A percentile compares a stretch with the other conserved stretches of the same genome.
phyloP scores from a whole-genome alignment of 2,888 invertebrate genomes.

The Gisinianus flammeolus region DNA sequence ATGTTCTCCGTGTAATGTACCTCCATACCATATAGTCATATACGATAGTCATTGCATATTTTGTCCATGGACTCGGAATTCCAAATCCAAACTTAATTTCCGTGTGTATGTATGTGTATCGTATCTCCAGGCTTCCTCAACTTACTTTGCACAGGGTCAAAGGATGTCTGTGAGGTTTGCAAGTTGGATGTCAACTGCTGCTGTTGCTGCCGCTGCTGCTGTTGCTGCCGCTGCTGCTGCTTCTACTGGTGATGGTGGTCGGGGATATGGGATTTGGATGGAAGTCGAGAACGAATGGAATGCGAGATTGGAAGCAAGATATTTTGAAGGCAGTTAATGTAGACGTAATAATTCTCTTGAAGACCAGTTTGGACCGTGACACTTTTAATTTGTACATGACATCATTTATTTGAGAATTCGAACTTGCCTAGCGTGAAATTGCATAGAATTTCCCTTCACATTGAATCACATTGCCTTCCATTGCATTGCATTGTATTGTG shows the following conservation, averaged over 20 bases:
- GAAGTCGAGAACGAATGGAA: not conserved
- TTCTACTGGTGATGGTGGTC: too few species aligned
- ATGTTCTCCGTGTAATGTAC: too few species aligned
- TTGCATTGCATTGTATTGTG: too few species aligned
- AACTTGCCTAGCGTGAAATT: slow-evolving; percentile 15
- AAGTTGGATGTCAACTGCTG: too few species aligned
- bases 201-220: too few species aligned
- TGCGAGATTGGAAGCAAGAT: not conserved
- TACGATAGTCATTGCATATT: not conserved
- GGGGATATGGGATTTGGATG: not conserved
- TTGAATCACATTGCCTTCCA: not conserved
- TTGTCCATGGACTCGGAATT: not conserved
- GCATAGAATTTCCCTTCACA: not conserved
- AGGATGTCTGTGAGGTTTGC: too few species aligned
- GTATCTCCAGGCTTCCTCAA: too few species aligned
- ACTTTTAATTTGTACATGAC: slow-evolving; percentile 27
- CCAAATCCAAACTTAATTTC: not conserved
- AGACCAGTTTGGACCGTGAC: slow-evolving; percentile 13
- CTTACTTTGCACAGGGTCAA: too few species aligned
- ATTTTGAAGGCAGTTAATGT: not conserved
- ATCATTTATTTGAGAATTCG: slow-evolving; percentile 21
- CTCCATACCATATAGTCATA: not conserved
- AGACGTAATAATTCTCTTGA: not conserved
- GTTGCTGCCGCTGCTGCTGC: too few species aligned
- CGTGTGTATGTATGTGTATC: not conserved